These are phyloP conservation scores for Malurus alboscapulatus DNA, from an alignment of 2,113 vertebrate species.

Conservation along the genomic window DNA sequence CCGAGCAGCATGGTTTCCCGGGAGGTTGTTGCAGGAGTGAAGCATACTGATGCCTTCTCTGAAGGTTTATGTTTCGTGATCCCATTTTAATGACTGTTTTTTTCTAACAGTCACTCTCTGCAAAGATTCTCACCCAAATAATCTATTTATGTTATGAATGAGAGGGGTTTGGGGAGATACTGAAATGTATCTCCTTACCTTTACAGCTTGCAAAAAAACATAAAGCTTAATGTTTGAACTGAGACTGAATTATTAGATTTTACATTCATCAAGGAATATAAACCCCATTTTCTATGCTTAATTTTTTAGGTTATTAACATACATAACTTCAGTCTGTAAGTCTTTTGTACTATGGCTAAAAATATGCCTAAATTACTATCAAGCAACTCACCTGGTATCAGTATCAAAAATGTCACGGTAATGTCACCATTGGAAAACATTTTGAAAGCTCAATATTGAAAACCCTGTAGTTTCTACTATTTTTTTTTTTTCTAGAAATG, in stretches of 20 bases:
- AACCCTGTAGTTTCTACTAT: accelerated
- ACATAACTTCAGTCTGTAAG: not conserved
- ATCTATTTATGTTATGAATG: not conserved
- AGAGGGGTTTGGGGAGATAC: not conserved
- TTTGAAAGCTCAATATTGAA: not conserved
- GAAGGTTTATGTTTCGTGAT: not conserved
- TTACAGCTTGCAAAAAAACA: not conserved
- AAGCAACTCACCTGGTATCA: not conserved
- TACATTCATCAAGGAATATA: not conserved
- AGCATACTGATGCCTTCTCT: not conserved
- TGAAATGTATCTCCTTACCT: not conserved
- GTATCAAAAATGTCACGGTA: not conserved
- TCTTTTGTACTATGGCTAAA: not conserved
- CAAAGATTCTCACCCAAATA: not conserved
- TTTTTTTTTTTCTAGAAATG: not conserved
- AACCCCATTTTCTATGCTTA: not conserved
- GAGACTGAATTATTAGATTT: not conserved
- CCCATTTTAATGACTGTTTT: not conserved
- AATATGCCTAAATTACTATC: not conserved
- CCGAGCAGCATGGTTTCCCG: not conserved
- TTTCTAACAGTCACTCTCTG: not conserved
- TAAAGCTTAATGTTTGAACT: not conserved
- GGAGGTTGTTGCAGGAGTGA: not conserved
- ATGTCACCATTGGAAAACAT: not conserved
- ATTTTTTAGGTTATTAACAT: not conserved